phyloP scores from a whole-genome alignment of 2,113 vertebrate species.

The Elachura formosa region DNA sequence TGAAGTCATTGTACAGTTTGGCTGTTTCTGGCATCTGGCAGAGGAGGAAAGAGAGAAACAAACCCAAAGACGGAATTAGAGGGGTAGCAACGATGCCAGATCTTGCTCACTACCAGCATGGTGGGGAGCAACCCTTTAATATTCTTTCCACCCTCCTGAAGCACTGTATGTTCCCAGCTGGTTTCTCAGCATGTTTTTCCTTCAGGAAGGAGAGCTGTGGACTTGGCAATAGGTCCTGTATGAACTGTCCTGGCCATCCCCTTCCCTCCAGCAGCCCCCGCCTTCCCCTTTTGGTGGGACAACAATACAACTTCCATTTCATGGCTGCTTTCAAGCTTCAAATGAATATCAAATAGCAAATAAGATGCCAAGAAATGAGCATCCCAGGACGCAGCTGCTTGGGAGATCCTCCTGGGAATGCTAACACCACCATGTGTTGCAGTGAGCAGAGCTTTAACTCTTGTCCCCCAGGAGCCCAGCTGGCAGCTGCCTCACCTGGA shows the following conservation, averaged over 20 bases:
- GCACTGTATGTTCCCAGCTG: neutral
- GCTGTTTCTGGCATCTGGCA: constrained; percentile 61
- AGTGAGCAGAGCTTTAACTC: neutral
- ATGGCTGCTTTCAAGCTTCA: neutral
- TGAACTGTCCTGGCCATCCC: neutral
- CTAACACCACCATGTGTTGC: neutral
- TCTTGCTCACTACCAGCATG: neutral
- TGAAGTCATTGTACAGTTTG: constrained; percentile 32
- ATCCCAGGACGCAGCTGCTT: neutral
- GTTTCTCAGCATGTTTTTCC: neutral
- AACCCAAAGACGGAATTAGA: neutral
- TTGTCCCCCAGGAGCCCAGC: fast-evolving
- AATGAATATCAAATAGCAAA: neutral
- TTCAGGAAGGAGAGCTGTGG: neutral
- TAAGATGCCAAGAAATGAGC: neutral
- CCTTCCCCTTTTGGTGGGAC: neutral
- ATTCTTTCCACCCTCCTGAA: fast-evolving
- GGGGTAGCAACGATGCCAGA: neutral
- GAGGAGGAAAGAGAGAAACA: neutral
- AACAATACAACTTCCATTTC: neutral
- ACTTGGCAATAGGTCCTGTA: neutral
- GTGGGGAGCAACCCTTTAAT: neutral
- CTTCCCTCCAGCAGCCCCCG: neutral
- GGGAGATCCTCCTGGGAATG: neutral
- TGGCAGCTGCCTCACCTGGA: constrained; percentile 54